phyloP scores from a whole-genome alignment of 2,113 vertebrate species.

The Australoheros scitulus region DNA sequence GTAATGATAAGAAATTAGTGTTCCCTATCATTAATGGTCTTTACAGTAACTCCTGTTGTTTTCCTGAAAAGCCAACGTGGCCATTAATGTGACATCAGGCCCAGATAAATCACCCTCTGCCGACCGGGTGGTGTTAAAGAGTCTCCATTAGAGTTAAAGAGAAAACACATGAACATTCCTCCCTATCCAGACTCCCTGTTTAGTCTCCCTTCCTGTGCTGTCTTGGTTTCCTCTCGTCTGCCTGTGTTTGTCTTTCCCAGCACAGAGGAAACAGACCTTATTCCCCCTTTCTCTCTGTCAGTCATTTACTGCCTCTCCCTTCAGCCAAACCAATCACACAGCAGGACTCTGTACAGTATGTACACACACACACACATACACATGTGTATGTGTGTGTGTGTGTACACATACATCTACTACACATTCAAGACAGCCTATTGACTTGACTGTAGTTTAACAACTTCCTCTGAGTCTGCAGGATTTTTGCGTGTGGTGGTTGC shows the following conservation, averaged over 20 bases:
- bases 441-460: neutral
- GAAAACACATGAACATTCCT: conserved; percentile 41
- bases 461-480: neutral
- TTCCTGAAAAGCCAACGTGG: neutral
- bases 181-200: neutral
- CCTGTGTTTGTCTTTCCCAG: conserved; percentile 70
- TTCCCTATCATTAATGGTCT: neutral
- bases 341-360: neutral
- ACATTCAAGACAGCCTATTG: neutral
- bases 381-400: no score
- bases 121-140: conserved; percentile 40
- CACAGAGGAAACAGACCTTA: conserved; percentile 49
- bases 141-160: conserved; percentile 32
- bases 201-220: neutral
- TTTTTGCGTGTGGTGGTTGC: neutral
- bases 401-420: no score
- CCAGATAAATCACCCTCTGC: neutral
- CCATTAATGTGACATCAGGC: conserved; percentile 1
- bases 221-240: conserved; percentile 24
- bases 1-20: neutral
- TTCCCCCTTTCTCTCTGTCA: conserved; percentile 23
- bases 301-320: conserved; percentile 32
- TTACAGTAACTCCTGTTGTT: neutral
- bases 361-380: neutral
- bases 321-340: neutral